Conservation (phyloP, 1,140 invertebrate species). For the Meteorus sp. region DNA sequence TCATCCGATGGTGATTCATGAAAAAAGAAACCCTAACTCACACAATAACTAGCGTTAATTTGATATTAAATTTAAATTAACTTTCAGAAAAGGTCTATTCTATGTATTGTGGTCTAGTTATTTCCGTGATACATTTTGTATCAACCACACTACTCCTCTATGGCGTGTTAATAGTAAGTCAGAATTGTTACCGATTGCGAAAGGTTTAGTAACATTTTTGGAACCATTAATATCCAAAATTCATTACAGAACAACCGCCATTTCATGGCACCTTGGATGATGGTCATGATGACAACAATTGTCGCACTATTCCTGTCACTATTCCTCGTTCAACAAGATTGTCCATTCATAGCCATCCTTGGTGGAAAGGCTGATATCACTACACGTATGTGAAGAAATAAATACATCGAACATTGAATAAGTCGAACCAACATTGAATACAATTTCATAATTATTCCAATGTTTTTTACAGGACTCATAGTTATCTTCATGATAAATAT, state of each 20-base stretch:
- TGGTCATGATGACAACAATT: conserved; percentile 54
- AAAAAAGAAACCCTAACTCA: not conserved
- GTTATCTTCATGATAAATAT: conserved; percentile 42
- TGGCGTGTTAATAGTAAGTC: conserved; percentile 55
- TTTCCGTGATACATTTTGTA: conserved; percentile 55
- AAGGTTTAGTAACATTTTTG: not conserved
- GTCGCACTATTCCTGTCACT: conserved; percentile 46
- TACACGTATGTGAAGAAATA: conserved; percentile 43
- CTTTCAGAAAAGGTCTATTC: conserved; percentile 53
- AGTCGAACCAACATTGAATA: not conserved
- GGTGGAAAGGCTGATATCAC: conserved; percentile 46
- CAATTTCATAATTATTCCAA: no score
- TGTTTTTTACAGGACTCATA: conserved; percentile 39
- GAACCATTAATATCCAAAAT: conserved; percentile 19
- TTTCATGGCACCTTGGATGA: conserved; percentile 58
- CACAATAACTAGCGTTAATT: not conserved
- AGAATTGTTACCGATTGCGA: not conserved
- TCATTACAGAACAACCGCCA: conserved; percentile 52
- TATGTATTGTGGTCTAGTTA: conserved; percentile 55
- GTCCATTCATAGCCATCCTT: conserved; percentile 45
- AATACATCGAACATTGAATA: not conserved
- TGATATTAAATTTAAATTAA: conserved; percentile 2
- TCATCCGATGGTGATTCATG: no score
- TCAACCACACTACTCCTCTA: conserved; percentile 55
- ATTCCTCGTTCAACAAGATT: conserved; percentile 49